These are phyloP conservation scores for Isurus oxyrinchus DNA, from an alignment of 2,113 vertebrate genomes.

Conservation along the genomic window DNA sequence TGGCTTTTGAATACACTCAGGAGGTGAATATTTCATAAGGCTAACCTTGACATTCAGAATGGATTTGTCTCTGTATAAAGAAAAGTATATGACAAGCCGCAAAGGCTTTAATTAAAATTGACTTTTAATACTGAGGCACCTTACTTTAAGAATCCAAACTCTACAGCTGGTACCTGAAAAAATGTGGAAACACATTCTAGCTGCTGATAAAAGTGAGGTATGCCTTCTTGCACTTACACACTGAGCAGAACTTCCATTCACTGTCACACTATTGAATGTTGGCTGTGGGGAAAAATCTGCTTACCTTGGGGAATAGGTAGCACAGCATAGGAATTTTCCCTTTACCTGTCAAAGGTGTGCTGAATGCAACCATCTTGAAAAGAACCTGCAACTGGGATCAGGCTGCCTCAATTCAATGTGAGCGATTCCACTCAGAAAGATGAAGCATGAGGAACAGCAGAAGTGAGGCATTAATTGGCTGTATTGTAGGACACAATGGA, in stretches of 20 bases:
- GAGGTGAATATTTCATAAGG: slow-evolving; percentile 38
- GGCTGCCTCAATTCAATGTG: neutral
- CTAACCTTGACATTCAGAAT: slow-evolving; percentile 38
- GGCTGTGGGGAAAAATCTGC: neutral
- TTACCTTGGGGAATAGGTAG: neutral
- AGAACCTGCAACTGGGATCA: neutral
- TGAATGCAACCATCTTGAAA: neutral
- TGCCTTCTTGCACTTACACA: neutral
- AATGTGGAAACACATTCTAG: neutral
- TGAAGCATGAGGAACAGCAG: neutral
- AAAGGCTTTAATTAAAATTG: slow-evolving; percentile 36
- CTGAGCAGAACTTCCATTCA: neutral
- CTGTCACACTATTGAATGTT: neutral
- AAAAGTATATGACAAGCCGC: slow-evolving; percentile 22
- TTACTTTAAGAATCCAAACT: slow-evolving; percentile 5
- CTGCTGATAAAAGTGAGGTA: neutral
- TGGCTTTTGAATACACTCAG: slow-evolving; percentile 37
- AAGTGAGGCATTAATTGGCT: slow-evolving; percentile 20
- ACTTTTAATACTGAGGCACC: slow-evolving; percentile 1
- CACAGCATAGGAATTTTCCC: neutral
- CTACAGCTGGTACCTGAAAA: slow-evolving; percentile 11
- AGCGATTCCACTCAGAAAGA: neutral
- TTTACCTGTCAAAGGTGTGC: neutral
- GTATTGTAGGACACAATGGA: neutral
- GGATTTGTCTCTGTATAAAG: slow-evolving; percentile 23